These are phyloP conservation scores for Antitype chi DNA, from an alignment of 2,888 invertebrate species.

Conservation along the genomic window DNA sequence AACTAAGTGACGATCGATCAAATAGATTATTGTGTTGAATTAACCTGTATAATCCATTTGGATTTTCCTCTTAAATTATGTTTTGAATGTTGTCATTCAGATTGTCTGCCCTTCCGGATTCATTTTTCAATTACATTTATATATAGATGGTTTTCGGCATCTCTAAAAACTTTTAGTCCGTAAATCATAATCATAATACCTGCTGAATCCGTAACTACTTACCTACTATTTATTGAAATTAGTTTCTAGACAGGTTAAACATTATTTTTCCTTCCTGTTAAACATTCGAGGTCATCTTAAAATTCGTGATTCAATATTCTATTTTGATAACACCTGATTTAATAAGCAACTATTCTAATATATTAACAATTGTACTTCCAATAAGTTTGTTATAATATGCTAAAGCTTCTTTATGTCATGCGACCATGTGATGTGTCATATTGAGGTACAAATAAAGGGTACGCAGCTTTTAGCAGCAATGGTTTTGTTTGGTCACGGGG, in stretches of 20 bases:
- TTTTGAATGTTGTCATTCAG: not conserved
- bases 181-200: not conserved
- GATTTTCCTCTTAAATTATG: conserved; percentile 1
- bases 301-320: not conserved
- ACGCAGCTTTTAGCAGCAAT: no score
- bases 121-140: not conserved
- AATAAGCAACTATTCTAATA: not conserved
- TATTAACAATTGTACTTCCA: not conserved
- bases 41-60: not conserved
- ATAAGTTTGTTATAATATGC: not conserved
- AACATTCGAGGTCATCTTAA: conserved; percentile 24
- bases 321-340: conserved; percentile 7
- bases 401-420: not conserved
- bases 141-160: not conserved
- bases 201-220: not conserved
- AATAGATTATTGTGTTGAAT: not conserved
- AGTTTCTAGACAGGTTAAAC: not conserved
- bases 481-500: no score
- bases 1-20: conserved; percentile 36
- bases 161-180: not conserved
- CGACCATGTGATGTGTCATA: not conserved
- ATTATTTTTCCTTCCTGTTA: conserved; percentile 23
- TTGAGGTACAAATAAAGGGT: not conserved
- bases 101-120: not conserved
- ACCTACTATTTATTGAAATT: not conserved